Evolutionary conservation across 2,888 invertebrate genomes (phyloP).

Genomic region (Hylaea fasciaria): DNA sequence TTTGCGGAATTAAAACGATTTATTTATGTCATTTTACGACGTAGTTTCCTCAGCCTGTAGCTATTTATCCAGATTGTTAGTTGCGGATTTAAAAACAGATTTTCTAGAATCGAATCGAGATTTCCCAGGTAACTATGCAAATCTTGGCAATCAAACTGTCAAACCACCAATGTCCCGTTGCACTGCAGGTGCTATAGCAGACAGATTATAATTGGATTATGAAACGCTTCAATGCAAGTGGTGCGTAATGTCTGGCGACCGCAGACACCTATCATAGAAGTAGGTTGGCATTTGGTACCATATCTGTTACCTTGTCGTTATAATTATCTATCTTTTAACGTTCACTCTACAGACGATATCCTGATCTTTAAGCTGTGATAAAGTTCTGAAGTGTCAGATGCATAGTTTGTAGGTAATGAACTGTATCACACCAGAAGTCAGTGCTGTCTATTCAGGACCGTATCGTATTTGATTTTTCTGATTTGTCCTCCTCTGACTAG

Average conservation of each 20-base stretch:
- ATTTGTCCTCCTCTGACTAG: background rate
- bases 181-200: constrained; percentile 51
- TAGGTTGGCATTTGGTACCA: constrained; percentile 1
- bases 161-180: constrained; percentile 36
- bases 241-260: constrained; percentile 65
- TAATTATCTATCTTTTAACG: background rate
- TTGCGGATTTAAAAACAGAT: background rate
- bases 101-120: constrained; percentile 21
- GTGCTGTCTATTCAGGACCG: background rate
- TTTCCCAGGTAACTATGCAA: constrained; percentile 35
- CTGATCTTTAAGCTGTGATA: background rate
- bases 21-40: too few species aligned
- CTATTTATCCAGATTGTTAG: too few species aligned
- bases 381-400: background rate
- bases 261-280: constrained; percentile 26
- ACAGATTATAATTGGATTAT: constrained; percentile 69
- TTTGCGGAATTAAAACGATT: too few species aligned
- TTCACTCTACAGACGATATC: too few species aligned
- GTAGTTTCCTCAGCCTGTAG: too few species aligned
- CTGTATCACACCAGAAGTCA: too few species aligned
- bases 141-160: constrained; percentile 39
- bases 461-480: constrained; percentile 4
- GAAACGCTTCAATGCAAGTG: constrained; percentile 62
- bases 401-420: too few species aligned
- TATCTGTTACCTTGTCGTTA: constrained; percentile 3